Evolutionary conservation across 2,113 vertebrate species (phyloP).

Genomic region (Lanius collurio): DNA sequence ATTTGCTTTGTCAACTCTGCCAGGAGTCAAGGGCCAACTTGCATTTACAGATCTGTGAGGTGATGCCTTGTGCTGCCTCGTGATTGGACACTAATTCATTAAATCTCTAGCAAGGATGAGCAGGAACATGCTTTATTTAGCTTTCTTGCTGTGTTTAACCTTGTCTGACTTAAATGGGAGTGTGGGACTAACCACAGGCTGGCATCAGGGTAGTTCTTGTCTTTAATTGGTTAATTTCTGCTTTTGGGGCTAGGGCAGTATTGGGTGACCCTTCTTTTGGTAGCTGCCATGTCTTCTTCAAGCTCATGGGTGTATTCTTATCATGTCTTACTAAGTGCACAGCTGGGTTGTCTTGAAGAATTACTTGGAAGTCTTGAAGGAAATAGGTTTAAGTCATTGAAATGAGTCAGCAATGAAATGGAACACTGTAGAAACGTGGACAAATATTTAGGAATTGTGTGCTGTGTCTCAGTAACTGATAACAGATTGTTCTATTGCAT

Average conservation of each 20-base stretch:
- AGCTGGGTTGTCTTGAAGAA: neutral
- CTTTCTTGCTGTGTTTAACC: neutral
- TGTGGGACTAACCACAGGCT: neutral
- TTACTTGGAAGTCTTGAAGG: neutral
- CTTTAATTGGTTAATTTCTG: neutral
- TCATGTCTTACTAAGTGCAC: neutral
- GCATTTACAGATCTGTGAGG: neutral
- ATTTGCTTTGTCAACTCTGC: neutral
- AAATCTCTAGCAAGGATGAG: neutral
- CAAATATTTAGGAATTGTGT: constrained; percentile 21
- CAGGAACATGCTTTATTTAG: neutral
- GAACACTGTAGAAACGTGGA: neutral
- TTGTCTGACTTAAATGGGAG: neutral
- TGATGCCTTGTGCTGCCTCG: neutral
- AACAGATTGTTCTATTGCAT: neutral
- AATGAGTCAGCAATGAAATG: constrained; percentile 20
- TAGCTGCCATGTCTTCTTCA: neutral
- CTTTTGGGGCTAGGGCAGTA: neutral
- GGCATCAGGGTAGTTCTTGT: neutral
- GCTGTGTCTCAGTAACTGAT: constrained; percentile 11
- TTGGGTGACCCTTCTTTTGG: neutral
- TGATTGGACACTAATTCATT: neutral
- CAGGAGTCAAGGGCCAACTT: neutral
- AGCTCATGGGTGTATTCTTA: neutral
- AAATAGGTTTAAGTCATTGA: neutral